Evolutionary conservation across 2,113 vertebrate species (phyloP).

Genomic region (Rhinolophus sinicus): DNA sequence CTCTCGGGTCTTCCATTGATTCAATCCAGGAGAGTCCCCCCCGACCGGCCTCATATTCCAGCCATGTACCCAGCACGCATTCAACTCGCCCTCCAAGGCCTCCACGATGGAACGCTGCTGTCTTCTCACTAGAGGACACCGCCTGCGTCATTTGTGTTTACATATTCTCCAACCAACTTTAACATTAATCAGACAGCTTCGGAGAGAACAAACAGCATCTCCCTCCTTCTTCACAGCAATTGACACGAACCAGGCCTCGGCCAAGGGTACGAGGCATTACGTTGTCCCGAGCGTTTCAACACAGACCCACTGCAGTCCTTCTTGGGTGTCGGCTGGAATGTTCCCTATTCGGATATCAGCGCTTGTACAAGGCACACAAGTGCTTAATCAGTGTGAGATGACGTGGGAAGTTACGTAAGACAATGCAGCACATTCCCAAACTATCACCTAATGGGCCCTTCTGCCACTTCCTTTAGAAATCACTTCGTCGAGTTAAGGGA

Average conservation of each 20-base stretch:
- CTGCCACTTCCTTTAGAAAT: background rate
- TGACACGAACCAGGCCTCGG: background rate
- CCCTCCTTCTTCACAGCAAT: too few relatives aligned
- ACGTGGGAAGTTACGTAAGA: background rate
- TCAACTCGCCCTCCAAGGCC: background rate
- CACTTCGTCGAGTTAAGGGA: background rate
- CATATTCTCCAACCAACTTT: background rate
- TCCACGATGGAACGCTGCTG: fast-evolving
- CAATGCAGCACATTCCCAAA: background rate
- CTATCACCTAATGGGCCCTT: background rate
- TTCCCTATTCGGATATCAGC: background rate
- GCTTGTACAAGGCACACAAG: background rate
- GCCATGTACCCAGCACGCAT: fast-evolving
- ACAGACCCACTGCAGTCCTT: background rate
- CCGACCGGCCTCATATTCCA: background rate
- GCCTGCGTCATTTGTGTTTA: background rate
- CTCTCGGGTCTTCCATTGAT: background rate
- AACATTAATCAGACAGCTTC: background rate
- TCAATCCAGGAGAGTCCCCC: background rate
- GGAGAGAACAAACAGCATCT: background rate
- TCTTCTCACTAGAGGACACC: fast-evolving
- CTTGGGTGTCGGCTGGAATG: background rate
- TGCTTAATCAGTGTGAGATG: background rate
- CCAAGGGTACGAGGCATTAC: background rate
- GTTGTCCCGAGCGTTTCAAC: background rate